Evolutionary conservation across 2,797 vertebrate species (phyloP), one percentile per base, ranked within the genome.

Genomic region (Kryptopterus vitreolus): DNA sequence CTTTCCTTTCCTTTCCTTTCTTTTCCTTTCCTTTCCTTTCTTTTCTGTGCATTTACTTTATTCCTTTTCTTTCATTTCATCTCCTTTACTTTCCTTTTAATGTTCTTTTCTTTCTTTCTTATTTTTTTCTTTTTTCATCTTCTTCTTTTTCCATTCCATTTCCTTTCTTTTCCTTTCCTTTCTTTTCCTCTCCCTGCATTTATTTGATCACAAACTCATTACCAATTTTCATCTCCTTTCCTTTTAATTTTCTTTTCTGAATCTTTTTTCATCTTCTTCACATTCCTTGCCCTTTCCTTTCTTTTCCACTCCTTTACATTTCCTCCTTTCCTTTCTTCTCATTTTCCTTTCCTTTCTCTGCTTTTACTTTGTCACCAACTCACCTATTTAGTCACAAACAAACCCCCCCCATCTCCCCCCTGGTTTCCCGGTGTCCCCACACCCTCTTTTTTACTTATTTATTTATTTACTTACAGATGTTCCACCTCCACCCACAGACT

Each of bases 401-500:
- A 59, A 62, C 62, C 52, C 3, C 38, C 24, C 4, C 13, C 13
- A 24, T 69, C 69, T 38, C 76, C 52, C 35, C 2, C n/a, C n/a
- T n/a, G n/a, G 7, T 50, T 31, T 76, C 38, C 53, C 65, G 20
- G 68, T 29, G 20, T 69, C 81, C 66, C 38, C 61, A 61, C 55
- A 70, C 52, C 77, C 65, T 43, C 26, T 57, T 24, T 70, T 58
- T 24, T 58, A n/a, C n/a, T n/a, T 72, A 3, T 38, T 38, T 38
- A 3, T 38, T 38, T 38, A 3, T 38, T 12, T 22, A 50, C 24
- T 24, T 57, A 46, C 80, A 85, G 83, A 85, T 85, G 83, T 80
- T 80, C 73, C 68, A 59, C 35, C 80, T 77, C 68, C 74, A 82
- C 68, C 66, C 31, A 69, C 71, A 57, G 61, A 66, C 53, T 68